These are phyloP conservation scores for Coranthus polyacanthus DNA, from an alignment of 2,797 vertebrate genomes.

Conservation along the genomic window DNA sequence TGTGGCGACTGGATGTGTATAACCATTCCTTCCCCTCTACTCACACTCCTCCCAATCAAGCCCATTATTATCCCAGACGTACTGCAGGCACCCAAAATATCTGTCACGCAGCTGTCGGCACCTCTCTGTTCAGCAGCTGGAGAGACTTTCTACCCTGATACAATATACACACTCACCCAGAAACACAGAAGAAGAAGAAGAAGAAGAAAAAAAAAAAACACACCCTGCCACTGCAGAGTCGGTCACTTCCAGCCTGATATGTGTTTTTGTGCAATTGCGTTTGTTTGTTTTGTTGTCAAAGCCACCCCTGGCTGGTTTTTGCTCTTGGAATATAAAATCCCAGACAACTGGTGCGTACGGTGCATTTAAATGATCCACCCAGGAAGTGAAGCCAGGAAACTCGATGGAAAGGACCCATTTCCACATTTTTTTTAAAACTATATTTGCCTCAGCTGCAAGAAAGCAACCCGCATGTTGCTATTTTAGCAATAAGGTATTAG, in stretches of 20 bases:
- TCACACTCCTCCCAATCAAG: slow-evolving; percentile 73
- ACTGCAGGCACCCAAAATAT: slow-evolving; percentile 77
- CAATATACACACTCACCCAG: slow-evolving; percentile 21
- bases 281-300: slow-evolving; percentile 38
- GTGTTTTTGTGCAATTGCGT: not conserved
- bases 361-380: slow-evolving; percentile 43
- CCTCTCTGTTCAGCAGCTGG: slow-evolving; percentile 78
- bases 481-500: slow-evolving; percentile 1
- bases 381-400: slow-evolving; percentile 26
- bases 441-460: slow-evolving; percentile 9
- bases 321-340: slow-evolving; percentile 46
- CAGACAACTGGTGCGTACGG: slow-evolving; percentile 50
- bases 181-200: slow-evolving; percentile 30
- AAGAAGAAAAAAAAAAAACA: slow-evolving; percentile 10
- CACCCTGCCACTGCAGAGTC: slow-evolving; percentile 8
- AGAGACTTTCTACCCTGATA: slow-evolving; percentile 54
- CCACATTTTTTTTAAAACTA: slow-evolving; percentile 4
- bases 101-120: slow-evolving; percentile 81
- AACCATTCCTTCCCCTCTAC: slow-evolving; percentile 50
- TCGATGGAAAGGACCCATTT: not conserved
- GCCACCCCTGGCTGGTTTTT: slow-evolving; percentile 31
- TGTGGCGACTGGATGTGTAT: slow-evolving; percentile 65
- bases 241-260: slow-evolving; percentile 5
- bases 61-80: slow-evolving; percentile 76
- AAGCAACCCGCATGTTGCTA: not conserved